Evolutionary conservation across 2,888 invertebrate species (phyloP).

Genomic region (Gnatocerus cornutus): DNA sequence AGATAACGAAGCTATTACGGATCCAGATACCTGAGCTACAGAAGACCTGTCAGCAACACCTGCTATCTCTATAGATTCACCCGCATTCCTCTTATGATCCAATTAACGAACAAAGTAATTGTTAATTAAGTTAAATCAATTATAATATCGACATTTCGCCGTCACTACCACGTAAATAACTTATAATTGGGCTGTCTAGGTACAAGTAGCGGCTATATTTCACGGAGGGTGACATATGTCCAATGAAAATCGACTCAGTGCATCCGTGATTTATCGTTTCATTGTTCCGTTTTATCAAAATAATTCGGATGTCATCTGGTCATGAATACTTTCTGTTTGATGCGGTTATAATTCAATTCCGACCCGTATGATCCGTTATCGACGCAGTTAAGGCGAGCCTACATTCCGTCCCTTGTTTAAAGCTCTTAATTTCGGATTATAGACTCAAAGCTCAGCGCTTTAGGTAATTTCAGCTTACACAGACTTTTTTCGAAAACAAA

Average conservation of each 20-base stretch:
- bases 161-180: conserved; percentile 58
- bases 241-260: conserved; percentile 62
- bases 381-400: background rate
- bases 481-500: background rate
- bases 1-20: conserved; percentile 65
- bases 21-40: conserved; percentile 64
- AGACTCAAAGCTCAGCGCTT: background rate
- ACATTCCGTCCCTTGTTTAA: background rate
- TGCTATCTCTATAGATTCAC: conserved; percentile 60
- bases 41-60: conserved; percentile 62
- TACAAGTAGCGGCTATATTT: conserved; percentile 57
- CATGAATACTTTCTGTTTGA: conserved; percentile 57
- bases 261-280: conserved; percentile 62
- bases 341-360: conserved; percentile 36
- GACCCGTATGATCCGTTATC: conserved; percentile 13
- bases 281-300: conserved; percentile 61
- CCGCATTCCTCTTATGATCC: conserved; percentile 62
- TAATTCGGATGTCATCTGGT: conserved; percentile 58
- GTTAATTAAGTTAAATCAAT: conserved; percentile 62
- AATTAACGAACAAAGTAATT: conserved; percentile 61
- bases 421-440: background rate
- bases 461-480: background rate
- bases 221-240: conserved; percentile 61
- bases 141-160: conserved; percentile 50
- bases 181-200: conserved; percentile 54